Percentiles rank a stretch among this genome's conserved stretches.
These are phyloP conservation scores for Chironomus tepperi DNA, from an alignment of 1,140 invertebrate genomes.

Conservation along the genomic window DNA sequence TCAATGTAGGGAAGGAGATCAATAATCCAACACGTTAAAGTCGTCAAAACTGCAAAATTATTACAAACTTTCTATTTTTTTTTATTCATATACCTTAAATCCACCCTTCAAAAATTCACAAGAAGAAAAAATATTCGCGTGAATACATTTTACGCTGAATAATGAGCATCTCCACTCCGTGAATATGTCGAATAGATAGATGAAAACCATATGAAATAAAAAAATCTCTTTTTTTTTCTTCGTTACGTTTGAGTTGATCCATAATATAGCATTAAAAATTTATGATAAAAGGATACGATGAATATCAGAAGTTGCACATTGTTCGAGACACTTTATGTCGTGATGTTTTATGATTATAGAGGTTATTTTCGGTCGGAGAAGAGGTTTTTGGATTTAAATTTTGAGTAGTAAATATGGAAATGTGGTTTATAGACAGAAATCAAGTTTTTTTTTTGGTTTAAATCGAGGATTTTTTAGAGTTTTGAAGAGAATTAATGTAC, in stretches of 20 bases:
- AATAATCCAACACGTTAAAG: neutral
- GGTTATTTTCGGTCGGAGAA: no score
- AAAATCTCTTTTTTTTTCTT: neutral
- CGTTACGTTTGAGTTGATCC: neutral
- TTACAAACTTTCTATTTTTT: neutral
- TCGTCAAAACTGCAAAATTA: neutral
- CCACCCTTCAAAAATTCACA: neutral
- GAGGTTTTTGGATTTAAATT: no score
- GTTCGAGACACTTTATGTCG: no score
- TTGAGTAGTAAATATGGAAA: no score
- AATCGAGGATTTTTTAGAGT: no score
- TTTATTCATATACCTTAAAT: neutral
- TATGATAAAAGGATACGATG: conserved; percentile 8
- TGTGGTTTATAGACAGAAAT: no score
- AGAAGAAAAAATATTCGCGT: neutral
- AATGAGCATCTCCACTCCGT: neutral
- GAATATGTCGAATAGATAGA: neutral
- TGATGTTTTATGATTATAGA: no score
- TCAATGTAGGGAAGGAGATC: neutral
- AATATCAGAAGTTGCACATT: conserved; percentile 1
- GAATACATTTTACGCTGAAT: conserved; percentile 6
- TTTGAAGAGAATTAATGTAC: no score
- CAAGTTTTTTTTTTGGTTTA: no score
- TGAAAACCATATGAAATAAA: neutral
- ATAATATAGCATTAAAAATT: conserved; percentile 6